Conservation (phyloP, 2,888 invertebrate genomes). For the Cosmorhoe ocellata region DNA sequence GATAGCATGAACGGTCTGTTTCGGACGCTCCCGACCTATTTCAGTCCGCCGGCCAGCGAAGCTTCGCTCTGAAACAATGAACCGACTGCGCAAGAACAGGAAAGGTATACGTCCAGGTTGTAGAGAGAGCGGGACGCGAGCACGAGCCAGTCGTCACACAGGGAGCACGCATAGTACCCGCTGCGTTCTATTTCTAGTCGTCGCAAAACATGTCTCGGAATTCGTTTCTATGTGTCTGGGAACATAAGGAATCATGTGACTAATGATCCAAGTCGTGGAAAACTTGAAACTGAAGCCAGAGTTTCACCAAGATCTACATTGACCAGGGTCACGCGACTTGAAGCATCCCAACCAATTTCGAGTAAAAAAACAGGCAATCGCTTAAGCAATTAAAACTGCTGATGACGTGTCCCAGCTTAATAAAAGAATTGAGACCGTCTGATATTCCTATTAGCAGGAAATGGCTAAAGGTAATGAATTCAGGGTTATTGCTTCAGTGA, state of each 20-base stretch:
- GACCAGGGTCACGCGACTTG: constrained; percentile 29
- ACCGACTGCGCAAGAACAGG: constrained; percentile 70
- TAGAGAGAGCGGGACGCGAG: constrained; percentile 65
- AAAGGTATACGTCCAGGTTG: constrained; percentile 62
- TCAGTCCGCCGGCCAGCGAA: constrained; percentile 74
- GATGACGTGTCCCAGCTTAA: constrained; percentile 46
- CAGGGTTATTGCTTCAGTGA: constrained; percentile 58
- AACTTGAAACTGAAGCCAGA: constrained; percentile 10
- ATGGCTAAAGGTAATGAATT: constrained; percentile 55
- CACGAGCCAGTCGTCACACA: constrained; percentile 66
- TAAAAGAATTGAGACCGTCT: constrained; percentile 46
- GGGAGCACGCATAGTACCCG: constrained; percentile 76
- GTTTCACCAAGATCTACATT: constrained; percentile 23
- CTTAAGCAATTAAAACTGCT: constrained; percentile 41
- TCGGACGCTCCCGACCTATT: constrained; percentile 79
- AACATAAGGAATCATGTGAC: constrained; percentile 79
- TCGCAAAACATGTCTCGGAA: constrained; percentile 82
- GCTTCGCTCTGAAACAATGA: constrained; percentile 78
- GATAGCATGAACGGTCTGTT: constrained; percentile 75
- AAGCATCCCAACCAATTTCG: constrained; percentile 30
- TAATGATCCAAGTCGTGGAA: constrained; percentile 58
- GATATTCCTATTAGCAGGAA: constrained; percentile 51
- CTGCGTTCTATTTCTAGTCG: constrained; percentile 79
- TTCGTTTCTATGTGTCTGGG: constrained; percentile 79
- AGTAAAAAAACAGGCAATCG: too few relatives aligned